Evolutionary conservation across 2,113 vertebrate genomes (phyloP), one percentile per base, ranked within the genome.

Genomic region (Mesitornis unicolor): DNA sequence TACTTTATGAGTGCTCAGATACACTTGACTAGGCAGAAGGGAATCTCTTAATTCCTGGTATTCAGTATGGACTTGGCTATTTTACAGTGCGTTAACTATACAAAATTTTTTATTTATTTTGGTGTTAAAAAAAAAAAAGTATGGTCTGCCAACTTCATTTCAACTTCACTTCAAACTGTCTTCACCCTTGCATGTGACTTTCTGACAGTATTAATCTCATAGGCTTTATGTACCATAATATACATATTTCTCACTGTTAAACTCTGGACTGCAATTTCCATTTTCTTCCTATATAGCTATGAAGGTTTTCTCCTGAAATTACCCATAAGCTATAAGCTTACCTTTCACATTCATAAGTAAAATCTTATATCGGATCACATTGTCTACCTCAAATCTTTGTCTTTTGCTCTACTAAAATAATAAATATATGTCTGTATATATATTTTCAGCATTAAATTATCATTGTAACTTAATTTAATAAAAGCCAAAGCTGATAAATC

Each of bases 101-200:
- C 5, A 93, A 61, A 90, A 81, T 57, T 29, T 56, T 92, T 93
- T 93, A 93, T 96, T 97, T 96, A 93, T 92, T 95, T 87, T 90
- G 28, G 63, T 95, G 68, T 70, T 71, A 53, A 83, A 76, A 84
- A 40, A 14, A 36, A 64, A 47, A 61, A 45, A 2, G 4, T 57
- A 75, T 16, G 21, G 56, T 47, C 89, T 94, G 65, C 50, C 76
- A 89, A 67, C 6, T 86, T 96, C 85, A 94, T 94, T 94, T 96
- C 57, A 95, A 68, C 61, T 92, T 91, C 74, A 71, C 31, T 95
- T 70, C 50, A 92, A 67, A 68, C 17, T 57, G 6, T 9, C 47
- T 97, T 96, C 43, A 80, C 47, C 53, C 68, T 92, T 94, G 81
- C 87, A 75, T 63, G 76, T 82, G 81, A 45, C 61, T 81, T 94